Percentiles rank a stretch among this genome's conserved stretches.
Evolutionary conservation across 1,140 invertebrate species (phyloP).

Genomic region (Parasteatoda tepidariorum): DNA sequence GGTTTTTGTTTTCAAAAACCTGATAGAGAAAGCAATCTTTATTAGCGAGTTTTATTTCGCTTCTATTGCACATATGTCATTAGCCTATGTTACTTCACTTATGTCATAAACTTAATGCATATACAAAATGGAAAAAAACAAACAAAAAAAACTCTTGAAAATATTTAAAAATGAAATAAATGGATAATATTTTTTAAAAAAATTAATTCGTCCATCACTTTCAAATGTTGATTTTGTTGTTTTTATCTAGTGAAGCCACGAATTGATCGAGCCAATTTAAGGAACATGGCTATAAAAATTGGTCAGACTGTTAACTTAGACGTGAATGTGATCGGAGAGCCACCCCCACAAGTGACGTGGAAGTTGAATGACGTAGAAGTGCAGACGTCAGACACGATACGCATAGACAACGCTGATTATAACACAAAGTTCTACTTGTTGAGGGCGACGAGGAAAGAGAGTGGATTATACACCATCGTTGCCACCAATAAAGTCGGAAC

Average conservation of each 20-base stretch:
- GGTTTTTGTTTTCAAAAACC: no score
- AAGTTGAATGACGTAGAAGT: slow-evolving; percentile 74
- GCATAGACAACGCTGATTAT: slow-evolving; percentile 90
- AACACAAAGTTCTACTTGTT: slow-evolving; percentile 89
- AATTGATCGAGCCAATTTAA: slow-evolving; percentile 91
- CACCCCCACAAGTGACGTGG: slow-evolving; percentile 93
- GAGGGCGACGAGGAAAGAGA: slow-evolving; percentile 84
- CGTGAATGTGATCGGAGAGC: slow-evolving; percentile 93
- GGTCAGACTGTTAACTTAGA: slow-evolving; percentile 91
- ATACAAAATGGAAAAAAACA: no score
- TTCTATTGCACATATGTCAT: no score
- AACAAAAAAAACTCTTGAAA: no score
- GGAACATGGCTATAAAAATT: slow-evolving; percentile 86
- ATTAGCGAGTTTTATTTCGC: no score
- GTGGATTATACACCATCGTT: slow-evolving; percentile 87
- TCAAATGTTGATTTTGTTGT: no score
- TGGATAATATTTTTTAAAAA: no score
- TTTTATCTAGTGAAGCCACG: slow-evolving; percentile 86
- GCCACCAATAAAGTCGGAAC: slow-evolving; percentile 94
- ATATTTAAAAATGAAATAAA: no score
- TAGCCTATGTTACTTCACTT: no score
- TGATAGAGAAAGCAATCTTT: no score
- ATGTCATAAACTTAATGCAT: no score
- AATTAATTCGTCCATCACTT: no score
- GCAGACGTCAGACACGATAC: slow-evolving; percentile 44